Evolutionary conservation across 2,888 invertebrate species (phyloP).

Genomic region (Ctenicera cuprea): DNA sequence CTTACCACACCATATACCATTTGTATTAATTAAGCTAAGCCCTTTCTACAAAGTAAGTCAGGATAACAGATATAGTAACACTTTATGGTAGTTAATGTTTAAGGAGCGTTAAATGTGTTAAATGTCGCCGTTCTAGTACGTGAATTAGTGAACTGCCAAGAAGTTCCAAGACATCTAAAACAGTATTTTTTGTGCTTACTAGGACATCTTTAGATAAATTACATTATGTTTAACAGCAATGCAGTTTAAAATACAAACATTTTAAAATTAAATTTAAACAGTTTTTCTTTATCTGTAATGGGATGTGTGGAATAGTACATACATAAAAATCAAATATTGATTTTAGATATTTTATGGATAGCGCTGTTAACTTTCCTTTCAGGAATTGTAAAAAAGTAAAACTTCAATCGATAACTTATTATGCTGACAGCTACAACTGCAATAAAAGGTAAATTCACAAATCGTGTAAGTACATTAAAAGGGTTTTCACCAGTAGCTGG

Average conservation of each 20-base stretch:
- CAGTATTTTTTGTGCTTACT: no score
- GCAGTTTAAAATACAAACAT: no score
- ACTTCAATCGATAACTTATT: no score
- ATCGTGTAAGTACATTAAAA: constrained; percentile 27
- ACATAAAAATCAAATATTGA: no score
- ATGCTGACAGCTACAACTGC: constrained; percentile 2
- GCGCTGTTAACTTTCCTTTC: no score
- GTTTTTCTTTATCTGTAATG: no score
- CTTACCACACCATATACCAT: neutral
- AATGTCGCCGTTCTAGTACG: constrained; percentile 1
- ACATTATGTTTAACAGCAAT: no score
- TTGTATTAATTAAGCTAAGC: constrained; percentile 15
- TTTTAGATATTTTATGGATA: no score
- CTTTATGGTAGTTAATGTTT: constrained; percentile 14
- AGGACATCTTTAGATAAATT: no score
- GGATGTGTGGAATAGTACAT: no score
- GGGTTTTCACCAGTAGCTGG: constrained; percentile 22
- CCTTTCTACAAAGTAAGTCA: neutral
- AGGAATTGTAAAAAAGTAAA: no score
- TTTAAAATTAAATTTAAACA: no score
- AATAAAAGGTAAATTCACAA: constrained; percentile 32
- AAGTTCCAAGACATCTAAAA: neutral
- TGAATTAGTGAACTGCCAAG: constrained; percentile 6
- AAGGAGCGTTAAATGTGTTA: constrained; percentile 3
- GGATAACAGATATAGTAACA: constrained; percentile 10